phyloP scores from a whole-genome alignment of 2,888 invertebrate genomes.

The Diadegma fenestrale region DNA sequence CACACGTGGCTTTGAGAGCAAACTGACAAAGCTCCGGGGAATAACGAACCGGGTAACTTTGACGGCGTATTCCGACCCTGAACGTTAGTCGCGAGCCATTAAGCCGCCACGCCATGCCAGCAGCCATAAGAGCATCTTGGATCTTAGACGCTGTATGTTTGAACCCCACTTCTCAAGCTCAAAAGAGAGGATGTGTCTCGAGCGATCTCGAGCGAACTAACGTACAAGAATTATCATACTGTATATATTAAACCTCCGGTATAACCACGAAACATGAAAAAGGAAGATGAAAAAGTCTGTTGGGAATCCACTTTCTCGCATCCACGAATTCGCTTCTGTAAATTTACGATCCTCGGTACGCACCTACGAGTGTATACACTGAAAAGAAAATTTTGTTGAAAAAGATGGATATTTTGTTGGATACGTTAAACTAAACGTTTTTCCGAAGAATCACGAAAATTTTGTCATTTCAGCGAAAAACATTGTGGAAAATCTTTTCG shows the following conservation, averaged over 20 bases:
- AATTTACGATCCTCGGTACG: constrained; percentile 67
- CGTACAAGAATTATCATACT: constrained; percentile 7
- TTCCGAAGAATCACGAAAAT: no score
- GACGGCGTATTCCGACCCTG: constrained; percentile 71
- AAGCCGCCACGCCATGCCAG: constrained; percentile 79
- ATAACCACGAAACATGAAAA: constrained; percentile 29
- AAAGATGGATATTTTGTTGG: no score
- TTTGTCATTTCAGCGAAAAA: no score
- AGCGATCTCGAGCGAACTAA: constrained; percentile 38
- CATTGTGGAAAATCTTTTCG: no score
- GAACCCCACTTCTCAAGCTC: constrained; percentile 16
- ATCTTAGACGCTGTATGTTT: constrained; percentile 46
- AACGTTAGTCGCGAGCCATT: constrained; percentile 80
- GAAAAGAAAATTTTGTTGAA: no score
- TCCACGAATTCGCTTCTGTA: constrained; percentile 64
- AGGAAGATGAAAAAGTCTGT: constrained; percentile 37
- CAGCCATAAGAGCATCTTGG: constrained; percentile 72
- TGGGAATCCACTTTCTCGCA: constrained; percentile 51
- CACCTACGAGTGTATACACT: constrained; percentile 14
- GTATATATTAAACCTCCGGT: constrained; percentile 13
- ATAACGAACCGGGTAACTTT: constrained; percentile 52
- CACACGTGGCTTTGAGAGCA: constrained; percentile 22
- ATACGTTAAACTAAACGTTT: no score
- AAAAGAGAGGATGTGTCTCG: constrained; percentile 38
- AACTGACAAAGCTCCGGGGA: constrained; percentile 26